phyloP scores from a whole-genome alignment of 1,140 invertebrate species.

The Diuraphis noxia region DNA sequence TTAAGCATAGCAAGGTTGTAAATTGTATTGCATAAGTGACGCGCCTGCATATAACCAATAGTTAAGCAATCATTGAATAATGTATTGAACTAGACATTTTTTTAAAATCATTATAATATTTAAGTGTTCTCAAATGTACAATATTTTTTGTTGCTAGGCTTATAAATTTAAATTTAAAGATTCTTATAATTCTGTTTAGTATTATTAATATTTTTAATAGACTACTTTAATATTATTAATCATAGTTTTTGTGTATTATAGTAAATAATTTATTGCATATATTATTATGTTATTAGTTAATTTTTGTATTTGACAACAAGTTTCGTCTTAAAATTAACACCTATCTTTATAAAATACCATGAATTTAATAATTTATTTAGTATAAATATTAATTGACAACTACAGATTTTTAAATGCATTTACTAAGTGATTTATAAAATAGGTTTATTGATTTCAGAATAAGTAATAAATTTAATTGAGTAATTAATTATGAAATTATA shows the following conservation, averaged over 20 bases:
- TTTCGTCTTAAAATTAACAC: no score
- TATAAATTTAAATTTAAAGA: not conserved
- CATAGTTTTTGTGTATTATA: no score
- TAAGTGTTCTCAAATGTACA: not conserved
- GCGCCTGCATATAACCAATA: not conserved
- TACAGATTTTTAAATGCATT: no score
- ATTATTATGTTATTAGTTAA: not conserved
- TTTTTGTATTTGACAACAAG: not conserved
- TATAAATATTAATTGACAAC: no score
- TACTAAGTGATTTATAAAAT: no score
- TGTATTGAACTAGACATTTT: not conserved
- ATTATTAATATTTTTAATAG: not conserved
- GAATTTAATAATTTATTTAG: no score
- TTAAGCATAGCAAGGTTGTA: slow-evolving; percentile 11
- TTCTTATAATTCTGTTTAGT: not conserved
- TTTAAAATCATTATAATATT: not conserved
- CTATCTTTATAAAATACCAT: no score
- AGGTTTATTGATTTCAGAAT: no score
- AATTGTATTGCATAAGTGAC: slow-evolving; percentile 25
- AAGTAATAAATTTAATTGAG: not conserved
- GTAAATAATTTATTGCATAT: not conserved
- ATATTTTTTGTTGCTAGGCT: not conserved
- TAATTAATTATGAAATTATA: not conserved
- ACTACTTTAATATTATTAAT: not conserved
- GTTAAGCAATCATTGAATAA: not conserved